Evolutionary conservation across 2,888 invertebrate genomes (phyloP), one percentile per base, ranked within the genome.

Genomic region (Monoplex corrugatus): DNA sequence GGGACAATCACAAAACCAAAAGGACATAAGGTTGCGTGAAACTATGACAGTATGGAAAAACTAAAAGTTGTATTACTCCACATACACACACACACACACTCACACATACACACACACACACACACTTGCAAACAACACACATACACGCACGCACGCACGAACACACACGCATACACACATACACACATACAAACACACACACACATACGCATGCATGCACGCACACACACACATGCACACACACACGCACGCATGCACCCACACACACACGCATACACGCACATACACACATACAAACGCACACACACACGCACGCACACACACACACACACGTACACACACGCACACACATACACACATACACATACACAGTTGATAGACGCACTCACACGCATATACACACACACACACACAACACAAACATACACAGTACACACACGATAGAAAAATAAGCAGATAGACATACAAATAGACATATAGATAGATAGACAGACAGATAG

Each of bases 211-310:
- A 6, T n/a, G n/a, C 68, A 6, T n/a, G n/a, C 68, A 68, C 68
- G n/a, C 68, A 68, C 68, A 68, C 68, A 68, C 68, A 68, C 68
- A 68, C 68, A 68, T n/a, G n/a, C 68, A 68, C 68, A 68, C 68
- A 68, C 68, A 5, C 8, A 68, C n/a, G n/a, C 68, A 68, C n/a
- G n/a, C 68, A 68, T n/a, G n/a, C 68, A 28, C 68, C 16, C 68
- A 68, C 68, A 68, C 10, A 68, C 16, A 2, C 23, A 6, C 68
- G n/a, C 68, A 28, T n/a, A 28, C 28, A 28, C 16, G 23, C 68
- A 68, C 68, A 68, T 6, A 68, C 68, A 68, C 16, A 28, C 68
- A 68, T n/a, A 68, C 68, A 68, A 10, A 68, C 68, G 28, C 68
- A 68, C 68, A 68, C 68, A 68, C 68, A 68, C 2, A 68, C 28